A percentile compares a stretch with the other conserved stretches of the same genome.
phyloP scores from a whole-genome alignment of 1,140 invertebrate genomes.

The Platorchestia sp. region DNA sequence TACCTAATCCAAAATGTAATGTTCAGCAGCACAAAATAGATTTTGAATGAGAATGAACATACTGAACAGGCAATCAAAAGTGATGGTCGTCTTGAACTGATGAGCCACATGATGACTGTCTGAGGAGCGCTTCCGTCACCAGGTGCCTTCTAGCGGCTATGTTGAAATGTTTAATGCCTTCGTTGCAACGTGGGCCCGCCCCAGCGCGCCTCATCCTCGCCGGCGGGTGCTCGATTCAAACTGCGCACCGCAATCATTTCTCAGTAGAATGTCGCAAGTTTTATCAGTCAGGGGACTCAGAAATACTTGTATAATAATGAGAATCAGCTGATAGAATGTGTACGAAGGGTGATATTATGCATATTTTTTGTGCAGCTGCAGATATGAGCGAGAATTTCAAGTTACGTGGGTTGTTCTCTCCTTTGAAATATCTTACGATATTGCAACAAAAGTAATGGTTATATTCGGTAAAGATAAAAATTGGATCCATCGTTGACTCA shows the following conservation, averaged over 20 bases:
- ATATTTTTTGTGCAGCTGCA: background rate
- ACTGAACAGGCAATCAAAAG: background rate
- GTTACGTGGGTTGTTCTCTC: background rate
- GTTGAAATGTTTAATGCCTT: background rate
- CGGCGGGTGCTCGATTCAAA: background rate
- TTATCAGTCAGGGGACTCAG: background rate
- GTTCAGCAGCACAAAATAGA: background rate
- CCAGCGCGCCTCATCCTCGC: no score
- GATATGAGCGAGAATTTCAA: background rate
- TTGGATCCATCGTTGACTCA: background rate
- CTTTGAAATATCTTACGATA: background rate
- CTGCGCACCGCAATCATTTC: background rate
- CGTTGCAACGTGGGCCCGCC: no score
- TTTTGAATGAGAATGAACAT: background rate
- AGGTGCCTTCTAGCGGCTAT: slow-evolving; percentile 25
- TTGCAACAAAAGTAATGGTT: background rate
- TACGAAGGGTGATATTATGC: background rate
- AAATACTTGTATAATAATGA: background rate
- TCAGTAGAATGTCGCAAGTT: background rate
- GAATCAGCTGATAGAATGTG: background rate
- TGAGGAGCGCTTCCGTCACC: slow-evolving; percentile 35
- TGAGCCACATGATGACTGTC: background rate
- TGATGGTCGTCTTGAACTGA: background rate
- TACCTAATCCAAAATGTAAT: background rate
- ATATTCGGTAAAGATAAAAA: no score